Evolutionary conservation across 1,140 invertebrate genomes (phyloP), one percentile per base, ranked within the genome.

Genomic region (Cydia splendana): DNA sequence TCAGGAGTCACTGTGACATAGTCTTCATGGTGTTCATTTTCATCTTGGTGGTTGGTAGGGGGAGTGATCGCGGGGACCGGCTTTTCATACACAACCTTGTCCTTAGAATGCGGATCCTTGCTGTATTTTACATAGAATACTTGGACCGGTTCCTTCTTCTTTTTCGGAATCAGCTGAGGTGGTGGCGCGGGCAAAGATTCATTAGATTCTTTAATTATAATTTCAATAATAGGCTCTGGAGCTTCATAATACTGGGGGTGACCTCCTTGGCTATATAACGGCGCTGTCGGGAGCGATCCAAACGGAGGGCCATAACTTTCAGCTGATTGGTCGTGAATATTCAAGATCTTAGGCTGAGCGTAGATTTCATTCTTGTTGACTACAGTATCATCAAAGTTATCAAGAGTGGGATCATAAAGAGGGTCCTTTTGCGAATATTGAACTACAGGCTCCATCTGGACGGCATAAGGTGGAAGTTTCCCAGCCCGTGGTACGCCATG

Each of bases 41-140:
- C 94, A 85, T 95, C 94, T 79, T 95, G 94, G 74, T 95, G 94
- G 57, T 95, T 94, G 0, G 95, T 91, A 34, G 95, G 93, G 2
- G 96, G 96, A 1, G 96, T 95, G 4, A 97, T 92, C 10, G 96
- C 96, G 1, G 96, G 95, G 28, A 97, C 92, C 0, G 97, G 97
- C 78, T 95, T 93, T 75, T 97, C 97, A 81, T 97, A 97, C 24
- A 97, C 94, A 3, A 97, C 95, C 77, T 95, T 95, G 57, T 96
- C 94, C 75, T 96, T 95, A 0, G 94, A 94, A 93, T 96, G 94
- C 30, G 96, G 94, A 81, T 96, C 96, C 87, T 97, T 97, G 80
- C 97, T 96, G 84, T 98, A 98, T 87, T 97, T 97, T 0, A 98
- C 97, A 84, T 98, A 98, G 87, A 97, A 98, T 3, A 98, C 97